Percentiles rank a stretch among this genome's conserved stretches.
These are phyloP conservation scores for Eulacestoma nigropectus DNA, from an alignment of 2,113 vertebrate species.

Conservation along the genomic window DNA sequence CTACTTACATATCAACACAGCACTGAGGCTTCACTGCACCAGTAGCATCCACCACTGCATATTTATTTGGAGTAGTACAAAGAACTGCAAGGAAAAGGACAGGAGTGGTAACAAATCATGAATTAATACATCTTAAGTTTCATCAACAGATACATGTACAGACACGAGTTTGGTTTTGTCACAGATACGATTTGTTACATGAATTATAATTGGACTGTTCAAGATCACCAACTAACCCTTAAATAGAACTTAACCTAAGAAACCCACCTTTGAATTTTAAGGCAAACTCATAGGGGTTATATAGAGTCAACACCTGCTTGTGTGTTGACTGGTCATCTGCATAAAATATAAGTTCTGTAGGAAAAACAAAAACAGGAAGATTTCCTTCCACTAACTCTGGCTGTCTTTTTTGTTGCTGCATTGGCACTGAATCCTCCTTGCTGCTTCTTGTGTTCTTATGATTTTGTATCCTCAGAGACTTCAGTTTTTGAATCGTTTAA, in stretches of 20 bases:
- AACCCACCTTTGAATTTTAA: slow-evolving; percentile 99
- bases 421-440: slow-evolving; percentile 88
- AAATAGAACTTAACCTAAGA: slow-evolving; percentile 49
- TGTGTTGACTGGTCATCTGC: slow-evolving; percentile 96
- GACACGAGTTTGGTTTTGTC: neutral
- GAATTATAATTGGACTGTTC: neutral
- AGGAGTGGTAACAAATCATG: neutral
- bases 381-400: slow-evolving; percentile 98
- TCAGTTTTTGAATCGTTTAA: slow-evolving; percentile 69
- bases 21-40: slow-evolving; percentile 97
- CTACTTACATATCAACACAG: slow-evolving; percentile 97
- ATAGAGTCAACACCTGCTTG: slow-evolving; percentile 98
- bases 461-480: slow-evolving; percentile 67
- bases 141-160: neutral
- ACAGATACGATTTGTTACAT: neutral
- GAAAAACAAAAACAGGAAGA: slow-evolving; percentile 99
- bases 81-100: slow-evolving; percentile 82
- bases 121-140: neutral
- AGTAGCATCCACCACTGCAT: slow-evolving; percentile 91
- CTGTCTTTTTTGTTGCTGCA: slow-evolving; percentile 97
- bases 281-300: slow-evolving; percentile 98
- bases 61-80: slow-evolving; percentile 97
- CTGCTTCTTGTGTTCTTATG: slow-evolving; percentile 73
- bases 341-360: slow-evolving; percentile 96
- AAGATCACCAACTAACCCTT: slow-evolving; percentile 42